Base-by-base conservation (phyloP, 2,888 invertebrate species). In the Synanthedon andrenaeformis region DNA sequence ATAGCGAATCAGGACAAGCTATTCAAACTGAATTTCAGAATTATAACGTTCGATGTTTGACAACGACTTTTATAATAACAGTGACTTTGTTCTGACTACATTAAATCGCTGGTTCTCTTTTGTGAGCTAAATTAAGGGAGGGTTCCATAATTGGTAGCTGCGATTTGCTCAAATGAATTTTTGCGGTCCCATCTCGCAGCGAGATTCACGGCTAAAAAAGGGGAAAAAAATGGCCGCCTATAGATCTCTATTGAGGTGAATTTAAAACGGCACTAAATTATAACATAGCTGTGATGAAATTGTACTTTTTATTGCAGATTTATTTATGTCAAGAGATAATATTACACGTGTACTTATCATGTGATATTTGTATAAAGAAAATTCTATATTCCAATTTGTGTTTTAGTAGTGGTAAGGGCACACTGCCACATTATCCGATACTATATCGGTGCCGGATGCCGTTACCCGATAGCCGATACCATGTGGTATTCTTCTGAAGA, bases 121-220 rank as follows among this genome's bases (percentile, higher is more conserved):
- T 52, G 52, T 42, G 52, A 49, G 52, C 51, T 19, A 55, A 52
- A 52, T 55, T 52, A 55, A 52, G 42, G 52, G 42, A 35, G 28
- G 54, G 51, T 5, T 49, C 17, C 54, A 13, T 55, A 52, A 55
- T 55, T 55, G 54, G 42, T 52, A 28, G 41, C 51, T 48, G 51
- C 13, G 51, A 54, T 54, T 54, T 48, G 28, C 48, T 51, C 45
- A 49, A 51, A 54, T 51, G 51, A 52, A 41, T 51, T 54, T 54
- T 49, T 51, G 51, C 51, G 49, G 54, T 12, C 49, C 42, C 41
- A 41, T 49, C 23, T 49, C 19, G 35, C 49, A 35, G 13, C 23
- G n/a, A 12, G 23, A 45, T 53, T 53, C 3, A 19, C 53, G 35
- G 19, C 14, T 48, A 35, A 41, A 49, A 49, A 50, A n/a, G n/a